Percentiles rank a stretch among this genome's conserved stretches.
phyloP scores from a whole-genome alignment of 2,797 vertebrate genomes.

The Myiotriccus ornatus region DNA sequence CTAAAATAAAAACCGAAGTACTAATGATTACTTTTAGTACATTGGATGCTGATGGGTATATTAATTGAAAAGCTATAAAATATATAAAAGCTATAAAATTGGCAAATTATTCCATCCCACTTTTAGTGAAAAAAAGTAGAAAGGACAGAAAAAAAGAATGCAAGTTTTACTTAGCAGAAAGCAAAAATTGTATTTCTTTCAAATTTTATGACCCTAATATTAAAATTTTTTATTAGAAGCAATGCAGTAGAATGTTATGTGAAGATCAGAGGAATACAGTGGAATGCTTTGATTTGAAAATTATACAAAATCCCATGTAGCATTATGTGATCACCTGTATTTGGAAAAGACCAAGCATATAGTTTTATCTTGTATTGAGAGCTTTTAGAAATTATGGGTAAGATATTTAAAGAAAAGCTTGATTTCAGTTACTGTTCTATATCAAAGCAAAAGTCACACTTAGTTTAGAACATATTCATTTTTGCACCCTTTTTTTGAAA shows the following conservation, averaged over 20 bases:
- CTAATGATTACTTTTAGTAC: not conserved
- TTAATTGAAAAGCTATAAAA: not conserved
- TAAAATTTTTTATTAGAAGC: not conserved
- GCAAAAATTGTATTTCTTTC: not conserved
- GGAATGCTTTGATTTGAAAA: not conserved
- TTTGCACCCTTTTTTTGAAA: not conserved
- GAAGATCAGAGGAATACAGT: not conserved
- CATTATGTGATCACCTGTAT: fast-evolving
- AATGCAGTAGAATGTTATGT: not conserved
- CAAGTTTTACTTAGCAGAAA: not conserved
- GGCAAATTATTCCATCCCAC: not conserved
- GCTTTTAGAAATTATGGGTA: not conserved
- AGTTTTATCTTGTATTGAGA: not conserved
- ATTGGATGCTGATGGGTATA: not conserved
- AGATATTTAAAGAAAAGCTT: not conserved
- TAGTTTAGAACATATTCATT: not conserved
- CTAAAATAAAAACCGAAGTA: not conserved
- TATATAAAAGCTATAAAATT: not conserved
- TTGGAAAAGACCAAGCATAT: not conserved
- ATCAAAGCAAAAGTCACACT: not conserved
- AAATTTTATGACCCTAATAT: not conserved
- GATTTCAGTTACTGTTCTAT: not conserved
- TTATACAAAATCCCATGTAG: not conserved
- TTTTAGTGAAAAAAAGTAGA: not conserved
- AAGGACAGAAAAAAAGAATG: not conserved